Conservation (phyloP, 92 coral and sea anemone genomes). For the Galaxea fascicularis region DNA sequence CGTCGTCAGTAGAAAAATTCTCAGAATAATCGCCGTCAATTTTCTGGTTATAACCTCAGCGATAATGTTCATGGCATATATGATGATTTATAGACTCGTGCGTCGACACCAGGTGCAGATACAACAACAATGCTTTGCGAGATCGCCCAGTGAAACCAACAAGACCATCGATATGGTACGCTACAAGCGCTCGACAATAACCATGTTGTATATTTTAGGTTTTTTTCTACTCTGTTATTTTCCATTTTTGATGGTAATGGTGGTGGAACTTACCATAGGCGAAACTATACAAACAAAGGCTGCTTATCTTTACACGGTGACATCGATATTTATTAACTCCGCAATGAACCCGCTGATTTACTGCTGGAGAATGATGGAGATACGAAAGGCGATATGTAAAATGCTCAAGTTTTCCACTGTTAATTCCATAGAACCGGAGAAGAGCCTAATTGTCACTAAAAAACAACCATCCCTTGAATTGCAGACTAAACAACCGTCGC, state of each 20-base stretch:
- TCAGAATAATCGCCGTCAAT: constrained; percentile 33
- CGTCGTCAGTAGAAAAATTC: constrained; percentile 13
- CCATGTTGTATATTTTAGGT: constrained; percentile 44
- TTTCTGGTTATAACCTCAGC: constrained; percentile 29
- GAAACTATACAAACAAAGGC: constrained; percentile 31
- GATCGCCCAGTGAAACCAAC: not conserved
- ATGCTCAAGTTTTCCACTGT: not conserved
- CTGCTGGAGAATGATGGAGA: constrained; percentile 52
- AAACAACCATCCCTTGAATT: constrained; percentile 6
- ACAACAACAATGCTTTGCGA: constrained; percentile 26
- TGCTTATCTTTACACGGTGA: constrained; percentile 42
- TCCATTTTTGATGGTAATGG: constrained; percentile 37
- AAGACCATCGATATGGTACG: constrained; percentile 42
- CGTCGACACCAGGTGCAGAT: constrained; percentile 46
- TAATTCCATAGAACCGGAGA: constrained; percentile 9
- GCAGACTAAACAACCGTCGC: constrained; percentile 20
- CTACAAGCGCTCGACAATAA: constrained; percentile 39
- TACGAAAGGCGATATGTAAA: constrained; percentile 40
- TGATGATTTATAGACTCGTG: constrained; percentile 28
- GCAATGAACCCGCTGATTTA: constrained; percentile 50
- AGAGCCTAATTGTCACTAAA: not conserved
- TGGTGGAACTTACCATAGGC: constrained; percentile 23
- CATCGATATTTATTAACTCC: constrained; percentile 48
- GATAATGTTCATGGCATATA: constrained; percentile 38
- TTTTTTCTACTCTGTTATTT: constrained; percentile 44